These are phyloP conservation scores for Halichoeres trimaculatus DNA, from an alignment of 2,113 vertebrate species.

Conservation along the genomic window DNA sequence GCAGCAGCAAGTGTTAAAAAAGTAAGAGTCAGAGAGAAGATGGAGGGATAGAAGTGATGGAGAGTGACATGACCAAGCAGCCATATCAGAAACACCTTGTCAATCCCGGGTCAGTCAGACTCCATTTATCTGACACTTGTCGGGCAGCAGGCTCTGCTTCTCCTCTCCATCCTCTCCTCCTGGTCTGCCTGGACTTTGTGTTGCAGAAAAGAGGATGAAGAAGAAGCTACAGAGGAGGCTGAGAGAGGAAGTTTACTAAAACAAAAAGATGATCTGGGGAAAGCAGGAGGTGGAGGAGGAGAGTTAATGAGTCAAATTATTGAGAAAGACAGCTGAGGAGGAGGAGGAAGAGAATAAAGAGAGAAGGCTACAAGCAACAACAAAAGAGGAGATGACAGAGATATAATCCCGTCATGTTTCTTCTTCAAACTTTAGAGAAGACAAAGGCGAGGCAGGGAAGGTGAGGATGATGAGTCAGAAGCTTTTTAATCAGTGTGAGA, in stretches of 20 bases:
- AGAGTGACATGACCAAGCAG: neutral
- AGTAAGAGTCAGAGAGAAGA: neutral
- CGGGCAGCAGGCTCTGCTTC: slow-evolving; percentile 1
- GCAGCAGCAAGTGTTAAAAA: neutral
- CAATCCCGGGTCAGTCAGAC: slow-evolving; percentile 15
- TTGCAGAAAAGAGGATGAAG: neutral
- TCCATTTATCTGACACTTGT: slow-evolving; percentile 41
- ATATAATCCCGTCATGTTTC: neutral
- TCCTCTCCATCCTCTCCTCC: neutral
- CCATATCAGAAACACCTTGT: slow-evolving; percentile 14
- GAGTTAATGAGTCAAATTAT: neutral
- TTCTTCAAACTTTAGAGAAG: neutral
- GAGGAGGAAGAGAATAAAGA: neutral
- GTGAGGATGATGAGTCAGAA: slow-evolving; percentile 33
- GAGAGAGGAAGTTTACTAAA: neutral
- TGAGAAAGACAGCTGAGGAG: neutral
- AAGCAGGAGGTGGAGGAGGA: neutral
- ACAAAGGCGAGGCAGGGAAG: neutral
- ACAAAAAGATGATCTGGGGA: neutral
- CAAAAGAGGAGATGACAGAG: neutral
- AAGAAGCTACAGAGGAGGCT: neutral
- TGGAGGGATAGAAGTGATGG: slow-evolving; percentile 13
- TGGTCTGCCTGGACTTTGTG: slow-evolving; percentile 1
- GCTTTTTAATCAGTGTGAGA: slow-evolving; percentile 49
- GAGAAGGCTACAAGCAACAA: neutral